Base-by-base conservation (phyloP, 2,888 invertebrate species). In the Creontiades dilutus region DNA sequence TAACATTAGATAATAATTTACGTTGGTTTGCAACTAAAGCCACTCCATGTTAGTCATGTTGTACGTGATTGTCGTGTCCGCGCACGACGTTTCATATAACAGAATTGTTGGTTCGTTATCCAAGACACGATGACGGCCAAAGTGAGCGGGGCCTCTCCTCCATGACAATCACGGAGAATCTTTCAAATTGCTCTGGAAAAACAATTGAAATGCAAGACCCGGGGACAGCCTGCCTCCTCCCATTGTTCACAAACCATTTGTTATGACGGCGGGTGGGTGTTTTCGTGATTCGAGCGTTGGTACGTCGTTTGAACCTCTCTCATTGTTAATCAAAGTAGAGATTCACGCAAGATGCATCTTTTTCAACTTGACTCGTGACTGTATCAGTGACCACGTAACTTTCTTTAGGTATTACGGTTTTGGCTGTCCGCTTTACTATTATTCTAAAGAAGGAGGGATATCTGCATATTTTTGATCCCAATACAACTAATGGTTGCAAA, bases 241-340 rank as follows among this genome's bases (percentile, higher is more conserved):
- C 23, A 68, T 68, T 68, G 68, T 68, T 68, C 68, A 68, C 68
- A 68, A 68, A 68, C 68, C 68, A 23, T 68, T 68, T 68, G 68
- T 68, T 61, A 61, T 61, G 61, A 68, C 13, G 68, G 68, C 68
- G 27, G 68, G 68, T 13, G 68, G 68, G 19, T 68, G 23, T 68
- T 68, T 68, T 68, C 68, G 68, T 68, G 68, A 68, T 68, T 68
- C 23, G 23, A 19, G 12, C 19, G 16, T 52, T 16, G 52, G 14
- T 16, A 52, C 52, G 52, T 52, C 52, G 52, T 52, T 52, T 7
- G 11, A 61, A 61, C 68, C 11, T 57, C 57, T 68, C 68, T 68
- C 68, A 68, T 23, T 68, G 68, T 68, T 68, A 19, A 68, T 68
- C 68, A 68, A 57, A 14, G 57, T 57, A 7, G 57, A 57, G 57